Evolutionary conservation across 2,113 vertebrate genomes (phyloP).

Genomic region (Panurus biarmicus): DNA sequence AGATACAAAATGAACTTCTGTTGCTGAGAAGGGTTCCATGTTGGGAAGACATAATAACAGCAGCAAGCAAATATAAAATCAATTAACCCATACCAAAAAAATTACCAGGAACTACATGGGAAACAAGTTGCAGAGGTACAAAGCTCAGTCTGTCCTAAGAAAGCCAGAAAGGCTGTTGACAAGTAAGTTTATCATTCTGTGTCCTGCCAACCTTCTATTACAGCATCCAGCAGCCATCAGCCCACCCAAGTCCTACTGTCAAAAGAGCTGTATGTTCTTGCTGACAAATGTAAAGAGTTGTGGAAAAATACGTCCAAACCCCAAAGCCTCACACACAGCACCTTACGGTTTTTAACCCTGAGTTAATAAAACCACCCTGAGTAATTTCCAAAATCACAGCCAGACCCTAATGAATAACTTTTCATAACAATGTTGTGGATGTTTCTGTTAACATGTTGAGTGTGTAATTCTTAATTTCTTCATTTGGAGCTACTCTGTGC

Average conservation of each 20-base stretch:
- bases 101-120: neutral
- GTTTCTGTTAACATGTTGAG: slow-evolving; percentile 5
- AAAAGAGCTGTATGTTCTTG: slow-evolving; percentile 15
- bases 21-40: neutral
- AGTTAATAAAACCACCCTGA: slow-evolving; percentile 8
- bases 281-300: neutral
- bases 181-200: slow-evolving; percentile 49
- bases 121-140: slow-evolving; percentile 18
- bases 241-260: slow-evolving; percentile 50
- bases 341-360: neutral
- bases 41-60: neutral
- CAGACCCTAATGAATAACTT: slow-evolving; percentile 26
- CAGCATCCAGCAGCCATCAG: slow-evolving; percentile 31
- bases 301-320: slow-evolving; percentile 34
- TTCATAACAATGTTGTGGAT: slow-evolving; percentile 17
- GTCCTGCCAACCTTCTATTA: slow-evolving; percentile 28
- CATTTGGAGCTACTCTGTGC: neutral
- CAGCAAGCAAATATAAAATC: slow-evolving; percentile 1
- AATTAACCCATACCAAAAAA: neutral
- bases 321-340: slow-evolving; percentile 26
- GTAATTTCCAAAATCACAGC: slow-evolving; percentile 41
- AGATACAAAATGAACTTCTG: neutral
- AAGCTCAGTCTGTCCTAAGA: slow-evolving; percentile 6
- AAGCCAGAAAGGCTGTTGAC: slow-evolving; percentile 41
- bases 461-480: neutral